phyloP scores from a whole-genome alignment of 2,888 invertebrate species.

The Schrankia costaestrigalis region DNA sequence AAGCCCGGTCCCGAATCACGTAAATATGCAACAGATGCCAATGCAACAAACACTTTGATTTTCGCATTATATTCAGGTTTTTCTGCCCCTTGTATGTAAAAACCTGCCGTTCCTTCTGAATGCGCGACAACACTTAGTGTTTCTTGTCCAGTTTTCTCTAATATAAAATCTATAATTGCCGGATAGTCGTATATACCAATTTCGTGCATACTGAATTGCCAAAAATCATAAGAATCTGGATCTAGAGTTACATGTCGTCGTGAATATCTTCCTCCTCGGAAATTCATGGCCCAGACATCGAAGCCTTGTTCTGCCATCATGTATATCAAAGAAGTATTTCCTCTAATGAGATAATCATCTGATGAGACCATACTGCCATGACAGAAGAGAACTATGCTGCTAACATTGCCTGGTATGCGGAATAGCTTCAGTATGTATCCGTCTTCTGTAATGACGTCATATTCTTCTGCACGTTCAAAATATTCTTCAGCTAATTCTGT shows the following conservation, averaged over 20 bases:
- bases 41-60: conserved; percentile 8
- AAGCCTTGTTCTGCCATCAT: conserved; percentile 6
- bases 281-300: conserved; percentile 20
- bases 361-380: conserved; percentile 6
- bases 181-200: conserved; percentile 11
- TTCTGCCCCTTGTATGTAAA: conserved; percentile 10
- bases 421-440: conserved; percentile 15
- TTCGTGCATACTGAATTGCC: conserved; percentile 20
- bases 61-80: conserved; percentile 14
- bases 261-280: conserved; percentile 16
- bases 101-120: conserved; percentile 12
- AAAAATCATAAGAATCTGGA: conserved; percentile 12
- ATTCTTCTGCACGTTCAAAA: background rate
- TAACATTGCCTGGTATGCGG: conserved; percentile 8
- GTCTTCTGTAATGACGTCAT: conserved; percentile 16
- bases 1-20: background rate
- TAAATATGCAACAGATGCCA: conserved; percentile 9
- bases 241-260: conserved; percentile 10
- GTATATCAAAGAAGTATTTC: conserved; percentile 10
- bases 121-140: conserved; percentile 11
- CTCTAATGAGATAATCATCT: conserved; percentile 7
- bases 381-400: conserved; percentile 1
- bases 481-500: conserved; percentile 11
- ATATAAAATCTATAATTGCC: conserved; percentile 13
- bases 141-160: conserved; percentile 5